phyloP scores from a whole-genome alignment of 1,140 invertebrate species.

The Vanessa tameamea region DNA sequence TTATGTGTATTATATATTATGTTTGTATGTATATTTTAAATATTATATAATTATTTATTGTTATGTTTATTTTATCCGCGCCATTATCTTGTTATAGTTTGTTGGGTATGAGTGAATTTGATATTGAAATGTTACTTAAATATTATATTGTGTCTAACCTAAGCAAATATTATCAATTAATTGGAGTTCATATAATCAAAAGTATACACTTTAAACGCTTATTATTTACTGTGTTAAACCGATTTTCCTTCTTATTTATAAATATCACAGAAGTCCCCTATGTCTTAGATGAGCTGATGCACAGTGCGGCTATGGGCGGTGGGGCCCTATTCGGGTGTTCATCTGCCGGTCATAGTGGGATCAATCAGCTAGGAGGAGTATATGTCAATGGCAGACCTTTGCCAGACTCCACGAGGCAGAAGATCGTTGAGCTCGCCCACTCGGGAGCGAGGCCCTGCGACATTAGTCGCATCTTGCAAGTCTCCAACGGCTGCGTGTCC shows the following conservation, averaged over 20 bases:
- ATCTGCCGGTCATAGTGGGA: constrained; percentile 94
- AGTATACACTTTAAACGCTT: neutral
- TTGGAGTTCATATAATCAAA: no score
- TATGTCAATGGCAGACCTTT: constrained; percentile 98
- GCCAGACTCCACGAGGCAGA: constrained; percentile 97
- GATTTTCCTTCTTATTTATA: constrained; percentile 1
- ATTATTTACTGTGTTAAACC: neutral
- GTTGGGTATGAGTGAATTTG: no score
- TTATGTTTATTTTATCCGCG: no score
- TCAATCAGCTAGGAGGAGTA: constrained; percentile 99
- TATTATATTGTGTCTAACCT: no score
- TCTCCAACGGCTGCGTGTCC: constrained; percentile 97
- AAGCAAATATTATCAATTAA: no score
- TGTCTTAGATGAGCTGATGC: constrained; percentile 76
- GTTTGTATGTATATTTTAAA: no score
- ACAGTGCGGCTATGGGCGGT: constrained; percentile 77
- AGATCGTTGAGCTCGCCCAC: constrained; percentile 98
- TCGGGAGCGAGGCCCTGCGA: constrained; percentile 98
- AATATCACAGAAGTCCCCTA: constrained; percentile 9
- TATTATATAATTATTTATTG: no score
- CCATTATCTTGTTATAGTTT: no score
- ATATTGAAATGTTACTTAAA: no score
- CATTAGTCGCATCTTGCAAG: constrained; percentile 97
- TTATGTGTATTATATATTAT: no score
- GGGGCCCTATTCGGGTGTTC: constrained; percentile 88